Base-by-base conservation (phyloP, 2,797 vertebrate genomes). In the Todus mexicanus region DNA sequence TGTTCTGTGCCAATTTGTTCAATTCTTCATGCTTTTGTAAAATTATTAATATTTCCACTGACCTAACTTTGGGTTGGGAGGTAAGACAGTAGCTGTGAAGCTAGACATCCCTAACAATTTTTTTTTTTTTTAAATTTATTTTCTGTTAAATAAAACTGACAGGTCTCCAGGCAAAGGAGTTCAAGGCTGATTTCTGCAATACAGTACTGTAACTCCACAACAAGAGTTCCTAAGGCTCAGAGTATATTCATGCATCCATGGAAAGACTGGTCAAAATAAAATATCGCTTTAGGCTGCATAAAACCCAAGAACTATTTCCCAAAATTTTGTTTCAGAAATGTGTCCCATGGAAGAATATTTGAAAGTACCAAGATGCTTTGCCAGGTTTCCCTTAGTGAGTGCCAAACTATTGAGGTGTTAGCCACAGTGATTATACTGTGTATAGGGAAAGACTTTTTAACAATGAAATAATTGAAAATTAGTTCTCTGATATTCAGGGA, bases 91-190 rank as follows among this genome's bases (percentile, higher is more conserved):
- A 87, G 48, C 31, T 65, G 81, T 89, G 74, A 72, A 89, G 8
- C 15, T 72, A 66, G 72, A 68, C 42, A 80, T 45, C 20, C 38
- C 43, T 76, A 92, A 89, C 50, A 50, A 54, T 72, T 25, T 70
- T 23, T 72, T 53, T 18, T 27, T 21, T 73, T 86, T 91, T 51
- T 29, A n/a, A n/a, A n/a, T n/a, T n/a, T n/a, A n/a, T n/a, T 53
- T 70, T 7, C 48, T 47, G 26, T 61, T 96, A 80, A 96, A 79
- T 86, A 73, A 53, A 92, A 70, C 69, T 78, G 92, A 80, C 84
- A 94, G 21, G 29, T 93, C 93, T 69, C 76, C 75, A 91, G 86
- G 90, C 64, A 88, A 96, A 87, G 61, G 51, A 70, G 47, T 93
- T 95, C 63, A 68, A 86, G 63, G 40, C 65, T 84, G 75, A 90